Evolutionary conservation across 2,888 invertebrate genomes (phyloP).

Genomic region (Clitarchus hookeri): DNA sequence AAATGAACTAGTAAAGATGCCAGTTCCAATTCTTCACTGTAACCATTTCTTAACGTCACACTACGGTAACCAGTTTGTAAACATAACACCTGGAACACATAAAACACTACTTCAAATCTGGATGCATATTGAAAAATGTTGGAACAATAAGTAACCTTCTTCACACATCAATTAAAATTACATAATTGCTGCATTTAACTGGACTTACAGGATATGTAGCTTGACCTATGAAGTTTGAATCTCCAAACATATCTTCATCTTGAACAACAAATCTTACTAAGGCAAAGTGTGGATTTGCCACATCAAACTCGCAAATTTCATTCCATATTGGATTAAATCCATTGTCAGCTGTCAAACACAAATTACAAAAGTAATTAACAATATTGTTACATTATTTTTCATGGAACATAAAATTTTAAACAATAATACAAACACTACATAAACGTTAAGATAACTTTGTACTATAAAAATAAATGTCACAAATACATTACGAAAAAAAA

Average conservation of each 20-base stretch:
- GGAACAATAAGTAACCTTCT: background rate
- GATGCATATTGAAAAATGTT: background rate
- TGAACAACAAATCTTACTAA: slow-evolving; percentile 85
- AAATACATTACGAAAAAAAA: no score
- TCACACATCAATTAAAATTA: background rate
- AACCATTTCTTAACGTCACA: slow-evolving; percentile 86
- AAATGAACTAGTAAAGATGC: slow-evolving; percentile 86
- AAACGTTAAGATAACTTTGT: background rate
- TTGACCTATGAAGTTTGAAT: slow-evolving; percentile 95
- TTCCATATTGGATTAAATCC: slow-evolving; percentile 95
- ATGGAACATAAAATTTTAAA: background rate
- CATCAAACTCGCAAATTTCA: slow-evolving; percentile 80
- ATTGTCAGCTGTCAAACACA: slow-evolving; percentile 70
- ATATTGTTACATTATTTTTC: background rate
- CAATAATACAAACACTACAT: slow-evolving; percentile 20
- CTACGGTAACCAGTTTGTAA: slow-evolving; percentile 87
- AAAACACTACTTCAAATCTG: background rate
- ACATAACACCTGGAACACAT: slow-evolving; percentile 65
- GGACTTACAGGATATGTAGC: slow-evolving; percentile 81
- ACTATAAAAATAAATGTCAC: background rate
- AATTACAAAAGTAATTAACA: background rate
- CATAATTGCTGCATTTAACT: background rate
- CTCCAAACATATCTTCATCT: slow-evolving; percentile 97
- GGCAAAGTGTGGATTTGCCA: slow-evolving; percentile 81
- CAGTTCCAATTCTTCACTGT: slow-evolving; percentile 90